These are phyloP conservation scores for Barnardius zonarius DNA, from an alignment of 2,113 vertebrate species.

Conservation along the genomic window DNA sequence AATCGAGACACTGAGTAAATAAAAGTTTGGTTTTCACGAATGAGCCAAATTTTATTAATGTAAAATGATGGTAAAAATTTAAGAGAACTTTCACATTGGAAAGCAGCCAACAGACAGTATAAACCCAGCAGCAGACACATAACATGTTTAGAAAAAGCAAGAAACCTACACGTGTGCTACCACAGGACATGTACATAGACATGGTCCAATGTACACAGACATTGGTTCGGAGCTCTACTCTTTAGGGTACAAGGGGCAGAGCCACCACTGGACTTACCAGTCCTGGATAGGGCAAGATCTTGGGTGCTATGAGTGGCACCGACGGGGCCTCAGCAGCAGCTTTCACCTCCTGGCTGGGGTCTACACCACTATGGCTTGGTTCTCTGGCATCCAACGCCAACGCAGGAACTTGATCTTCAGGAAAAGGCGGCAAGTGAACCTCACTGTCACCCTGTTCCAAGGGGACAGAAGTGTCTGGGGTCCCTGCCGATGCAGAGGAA, in stretches of 20 bases:
- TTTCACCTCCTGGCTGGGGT: not conserved
- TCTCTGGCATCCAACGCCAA: not conserved
- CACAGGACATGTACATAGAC: not conserved
- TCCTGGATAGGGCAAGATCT: not conserved
- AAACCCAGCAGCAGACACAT: not conserved
- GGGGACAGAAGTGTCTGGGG: conserved; percentile 79
- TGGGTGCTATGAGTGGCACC: conserved; percentile 32
- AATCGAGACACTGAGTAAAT: not conserved
- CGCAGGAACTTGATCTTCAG: conserved; percentile 61
- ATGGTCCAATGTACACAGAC: not conserved
- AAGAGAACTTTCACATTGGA: not conserved
- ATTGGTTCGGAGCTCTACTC: not conserved
- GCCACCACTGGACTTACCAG: not conserved
- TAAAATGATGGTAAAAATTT: not conserved
- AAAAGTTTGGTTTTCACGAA: not conserved
- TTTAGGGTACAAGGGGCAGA: not conserved
- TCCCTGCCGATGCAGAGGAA: conserved; percentile 84
- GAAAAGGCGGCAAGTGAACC: conserved; percentile 77
- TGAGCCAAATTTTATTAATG: not conserved
- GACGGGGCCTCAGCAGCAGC: conserved; percentile 55
- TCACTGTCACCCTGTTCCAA: conserved; percentile 73
- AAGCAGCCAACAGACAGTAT: not conserved
- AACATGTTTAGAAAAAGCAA: not conserved
- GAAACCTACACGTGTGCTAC: not conserved
- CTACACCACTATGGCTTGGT: not conserved